Conservation (phyloP, 2,113 vertebrate species). For the Melanerpes aurifrons region DNA sequence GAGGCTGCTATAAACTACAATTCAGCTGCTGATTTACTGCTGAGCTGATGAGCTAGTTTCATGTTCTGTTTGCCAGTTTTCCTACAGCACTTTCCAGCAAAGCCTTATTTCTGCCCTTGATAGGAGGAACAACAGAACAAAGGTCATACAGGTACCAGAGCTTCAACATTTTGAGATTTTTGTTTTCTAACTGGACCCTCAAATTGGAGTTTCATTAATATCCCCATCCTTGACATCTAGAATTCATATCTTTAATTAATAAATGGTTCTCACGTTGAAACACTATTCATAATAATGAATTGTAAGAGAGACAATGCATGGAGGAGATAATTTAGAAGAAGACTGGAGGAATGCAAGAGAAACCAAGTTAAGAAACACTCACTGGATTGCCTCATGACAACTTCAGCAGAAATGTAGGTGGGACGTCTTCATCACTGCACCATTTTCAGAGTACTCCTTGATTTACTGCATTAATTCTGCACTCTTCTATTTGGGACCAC, state of each 20-base stretch:
- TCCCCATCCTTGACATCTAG: neutral
- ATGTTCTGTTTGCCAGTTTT: neutral
- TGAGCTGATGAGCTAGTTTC: neutral
- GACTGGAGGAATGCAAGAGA: neutral
- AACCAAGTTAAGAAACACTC: neutral
- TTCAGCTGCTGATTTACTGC: neutral
- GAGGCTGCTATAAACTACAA: neutral
- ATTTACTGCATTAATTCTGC: neutral
- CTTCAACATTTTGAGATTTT: neutral
- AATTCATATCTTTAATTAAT: neutral
- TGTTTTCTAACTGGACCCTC: neutral
- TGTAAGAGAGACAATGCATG: neutral
- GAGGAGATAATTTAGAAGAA: neutral
- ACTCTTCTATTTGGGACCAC: neutral
- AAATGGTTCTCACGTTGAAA: neutral
- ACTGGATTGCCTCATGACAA: neutral
- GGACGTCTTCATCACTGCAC: neutral
- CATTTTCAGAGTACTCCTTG: neutral
- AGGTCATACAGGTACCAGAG: neutral
- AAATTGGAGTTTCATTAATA: neutral
- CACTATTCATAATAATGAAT: neutral
- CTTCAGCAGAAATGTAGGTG: neutral
- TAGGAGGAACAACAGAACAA: neutral
- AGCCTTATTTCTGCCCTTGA: neutral
- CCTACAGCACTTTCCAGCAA: neutral